A percentile compares a stretch with the other conserved stretches of the same genome.
Evolutionary conservation across 2,113 vertebrate genomes (phyloP).

Genomic region (Sebastes fasciatus): DNA sequence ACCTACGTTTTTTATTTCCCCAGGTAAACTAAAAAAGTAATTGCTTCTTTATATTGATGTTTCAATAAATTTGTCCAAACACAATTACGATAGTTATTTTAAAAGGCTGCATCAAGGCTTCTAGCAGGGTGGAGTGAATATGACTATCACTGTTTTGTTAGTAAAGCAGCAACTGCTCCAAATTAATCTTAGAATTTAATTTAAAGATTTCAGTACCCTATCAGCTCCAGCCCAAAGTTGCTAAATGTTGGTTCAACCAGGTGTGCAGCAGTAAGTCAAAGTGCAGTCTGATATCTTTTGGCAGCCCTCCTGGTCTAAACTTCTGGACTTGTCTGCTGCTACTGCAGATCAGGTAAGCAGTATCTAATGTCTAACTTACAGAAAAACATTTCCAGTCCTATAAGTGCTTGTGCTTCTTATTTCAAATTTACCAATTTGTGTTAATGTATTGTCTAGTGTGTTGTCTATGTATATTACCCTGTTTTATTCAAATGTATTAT

Average conservation of each 20-base stretch:
- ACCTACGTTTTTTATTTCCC: not conserved
- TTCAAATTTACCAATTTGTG: not conserved
- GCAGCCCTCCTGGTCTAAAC: slow-evolving; percentile 9
- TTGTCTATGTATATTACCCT: not conserved
- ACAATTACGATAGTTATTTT: not conserved
- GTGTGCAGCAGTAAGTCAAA: not conserved
- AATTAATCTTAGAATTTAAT: not conserved
- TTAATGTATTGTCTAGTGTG: not conserved
- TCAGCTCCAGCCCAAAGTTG: not conserved
- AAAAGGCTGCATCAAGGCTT: not conserved
- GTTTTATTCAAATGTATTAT: not conserved
- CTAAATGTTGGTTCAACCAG: not conserved
- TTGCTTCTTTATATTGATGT: not conserved
- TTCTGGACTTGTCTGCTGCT: not conserved
- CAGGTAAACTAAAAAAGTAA: not conserved
- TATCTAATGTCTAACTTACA: not conserved
- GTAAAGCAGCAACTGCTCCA: not conserved
- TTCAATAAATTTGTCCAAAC: not conserved
- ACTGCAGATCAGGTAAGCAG: not conserved
- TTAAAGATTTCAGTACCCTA: not conserved
- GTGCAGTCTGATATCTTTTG: slow-evolving; percentile 5
- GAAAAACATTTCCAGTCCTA: not conserved
- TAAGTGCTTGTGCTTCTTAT: not conserved
- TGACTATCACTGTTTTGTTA: not conserved
- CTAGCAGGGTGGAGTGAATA: fast-evolving